Evolutionary conservation across 30 jellyfish, hydroid and myxozoan genomes (phyloP).

Genomic region (Turritopsis rubra): DNA sequence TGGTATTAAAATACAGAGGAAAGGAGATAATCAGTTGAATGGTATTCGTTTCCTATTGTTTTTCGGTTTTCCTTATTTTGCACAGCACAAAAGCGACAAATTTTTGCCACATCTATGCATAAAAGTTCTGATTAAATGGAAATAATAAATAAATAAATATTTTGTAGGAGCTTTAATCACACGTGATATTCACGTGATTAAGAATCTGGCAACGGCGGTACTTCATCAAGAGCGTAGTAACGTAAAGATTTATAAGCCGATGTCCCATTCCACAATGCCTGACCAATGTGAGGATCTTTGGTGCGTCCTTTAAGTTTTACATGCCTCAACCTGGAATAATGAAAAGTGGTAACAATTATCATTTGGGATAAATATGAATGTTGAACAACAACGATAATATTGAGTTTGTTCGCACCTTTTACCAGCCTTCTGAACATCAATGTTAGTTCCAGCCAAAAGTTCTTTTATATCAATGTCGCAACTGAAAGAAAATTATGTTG

Average conservation of each 20-base stretch:
- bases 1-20: too few relatives aligned
- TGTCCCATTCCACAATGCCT: constrained; percentile 40
- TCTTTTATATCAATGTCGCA: background rate
- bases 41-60: background rate
- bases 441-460: background rate
- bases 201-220: constrained; percentile 47
- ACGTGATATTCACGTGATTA: background rate
- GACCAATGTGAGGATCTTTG: constrained; percentile 23
- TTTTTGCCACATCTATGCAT: background rate
- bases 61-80: background rate
- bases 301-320: constrained; percentile 41
- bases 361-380: background rate
- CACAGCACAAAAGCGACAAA: background rate
- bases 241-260: constrained; percentile 58
- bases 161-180: background rate
- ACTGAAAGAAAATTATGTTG: background rate
- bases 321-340: constrained; percentile 51
- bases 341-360: background rate
- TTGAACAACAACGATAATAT: too few relatives aligned
- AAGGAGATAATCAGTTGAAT: too few relatives aligned
- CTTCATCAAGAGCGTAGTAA: constrained; percentile 59
- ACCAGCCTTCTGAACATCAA: background rate
- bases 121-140: background rate
- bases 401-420: too few relatives aligned
- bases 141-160: too few relatives aligned